Percentiles rank a stretch among this genome's conserved stretches.
phyloP scores from a whole-genome alignment of 1,140 invertebrate species.

The Thereuonema tuberculata region DNA sequence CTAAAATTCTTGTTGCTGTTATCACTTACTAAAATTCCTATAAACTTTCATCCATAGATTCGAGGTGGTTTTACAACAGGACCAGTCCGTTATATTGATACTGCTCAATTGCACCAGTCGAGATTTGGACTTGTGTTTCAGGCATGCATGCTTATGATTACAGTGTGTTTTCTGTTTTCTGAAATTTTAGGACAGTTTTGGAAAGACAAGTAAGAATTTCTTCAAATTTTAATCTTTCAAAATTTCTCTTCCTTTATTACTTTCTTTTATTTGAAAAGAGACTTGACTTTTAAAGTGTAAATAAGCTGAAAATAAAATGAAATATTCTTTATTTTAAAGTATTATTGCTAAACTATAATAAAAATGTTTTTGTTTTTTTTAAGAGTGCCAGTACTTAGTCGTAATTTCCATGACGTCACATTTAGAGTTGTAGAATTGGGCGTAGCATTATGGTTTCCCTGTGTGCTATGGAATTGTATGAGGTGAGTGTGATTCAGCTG shows the following conservation, averaged over 20 bases:
- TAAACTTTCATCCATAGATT: constrained; percentile 32
- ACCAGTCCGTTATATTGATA: constrained; percentile 34
- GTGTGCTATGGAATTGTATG: constrained; percentile 88
- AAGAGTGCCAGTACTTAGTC: constrained; percentile 69
- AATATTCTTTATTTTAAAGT: too few species aligned
- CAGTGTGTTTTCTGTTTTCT: constrained; percentile 73
- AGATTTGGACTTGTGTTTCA: constrained; percentile 62
- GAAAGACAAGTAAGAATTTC: constrained; percentile 59
- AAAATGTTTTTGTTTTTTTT: constrained; percentile 18
- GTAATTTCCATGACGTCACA: constrained; percentile 81
- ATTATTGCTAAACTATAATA: too few species aligned
- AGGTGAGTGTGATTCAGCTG: constrained; percentile 39
- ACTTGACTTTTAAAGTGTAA: too few species aligned
- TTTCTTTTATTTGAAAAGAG: too few species aligned
- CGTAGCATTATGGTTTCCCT: constrained; percentile 88
- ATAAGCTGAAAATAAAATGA: too few species aligned
- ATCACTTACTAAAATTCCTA: background rate
- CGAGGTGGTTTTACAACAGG: constrained; percentile 41
- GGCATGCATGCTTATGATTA: constrained; percentile 67
- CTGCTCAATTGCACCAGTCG: constrained; percentile 82
- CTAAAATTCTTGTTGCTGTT: background rate
- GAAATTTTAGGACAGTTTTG: constrained; percentile 81
- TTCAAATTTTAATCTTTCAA: too few species aligned
- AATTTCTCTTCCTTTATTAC: too few species aligned
- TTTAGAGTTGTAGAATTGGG: constrained; percentile 84